A percentile compares a stretch with the other conserved stretches of the same genome.
phyloP scores from a whole-genome alignment of 2,888 invertebrate genomes.

The Xestia xanthographa region DNA sequence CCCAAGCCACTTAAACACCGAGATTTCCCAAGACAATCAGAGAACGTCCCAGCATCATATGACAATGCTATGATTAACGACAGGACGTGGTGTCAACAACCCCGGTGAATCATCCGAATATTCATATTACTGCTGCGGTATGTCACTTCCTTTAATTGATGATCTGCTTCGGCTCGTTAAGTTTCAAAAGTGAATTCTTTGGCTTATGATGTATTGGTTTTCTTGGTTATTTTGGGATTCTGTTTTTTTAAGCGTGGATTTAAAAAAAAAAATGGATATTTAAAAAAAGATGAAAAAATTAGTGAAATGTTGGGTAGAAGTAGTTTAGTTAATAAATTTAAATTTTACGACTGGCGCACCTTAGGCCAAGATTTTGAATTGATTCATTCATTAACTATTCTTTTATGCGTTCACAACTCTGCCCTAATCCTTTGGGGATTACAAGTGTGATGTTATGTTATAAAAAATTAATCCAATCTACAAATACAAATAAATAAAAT shows the following conservation, averaged over 20 bases:
- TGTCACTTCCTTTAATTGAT: constrained; percentile 68
- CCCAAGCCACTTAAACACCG: background rate
- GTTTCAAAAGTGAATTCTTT: constrained; percentile 63
- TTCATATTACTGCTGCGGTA: constrained; percentile 60
- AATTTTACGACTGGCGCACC: background rate
- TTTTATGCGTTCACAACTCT: background rate
- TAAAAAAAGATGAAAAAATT: background rate
- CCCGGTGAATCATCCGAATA: constrained; percentile 68
- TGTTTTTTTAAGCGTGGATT: background rate
- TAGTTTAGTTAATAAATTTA: background rate
- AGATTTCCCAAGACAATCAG: constrained; percentile 46
- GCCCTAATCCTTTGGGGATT: too few relatives aligned
- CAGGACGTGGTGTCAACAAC: constrained; percentile 66
- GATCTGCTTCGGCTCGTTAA: constrained; percentile 60
- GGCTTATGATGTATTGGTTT: constrained; percentile 46
- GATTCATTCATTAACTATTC: background rate
- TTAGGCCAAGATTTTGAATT: background rate
- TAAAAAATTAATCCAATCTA: too few relatives aligned
- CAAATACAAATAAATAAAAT: too few relatives aligned
- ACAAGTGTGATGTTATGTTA: too few relatives aligned
- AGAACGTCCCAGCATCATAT: constrained; percentile 56
- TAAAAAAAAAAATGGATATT: background rate
- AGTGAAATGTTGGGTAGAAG: background rate
- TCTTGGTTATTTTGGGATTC: constrained; percentile 37
- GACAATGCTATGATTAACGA: constrained; percentile 76